These are phyloP conservation scores for Paramuricea clavata DNA, from an alignment of 92 coral and sea anemone species.

Conservation along the genomic window DNA sequence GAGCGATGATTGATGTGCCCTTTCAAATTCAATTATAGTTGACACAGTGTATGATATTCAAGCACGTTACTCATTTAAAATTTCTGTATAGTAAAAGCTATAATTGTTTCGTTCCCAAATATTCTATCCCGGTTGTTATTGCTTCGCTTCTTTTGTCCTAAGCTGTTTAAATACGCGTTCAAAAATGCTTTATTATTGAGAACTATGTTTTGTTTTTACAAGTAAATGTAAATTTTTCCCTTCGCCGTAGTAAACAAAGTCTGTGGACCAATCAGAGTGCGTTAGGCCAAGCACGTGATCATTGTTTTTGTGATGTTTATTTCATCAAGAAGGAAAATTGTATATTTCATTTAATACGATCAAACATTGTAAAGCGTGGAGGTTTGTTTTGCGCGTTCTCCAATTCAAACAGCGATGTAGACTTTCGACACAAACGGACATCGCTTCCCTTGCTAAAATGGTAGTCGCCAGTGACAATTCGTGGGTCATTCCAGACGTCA, in stretches of 20 bases:
- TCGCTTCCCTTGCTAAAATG: slow-evolving; percentile 10
- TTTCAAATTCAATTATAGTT: slow-evolving; percentile 4
- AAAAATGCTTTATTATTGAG: slow-evolving; percentile 5
- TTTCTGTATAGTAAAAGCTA: neutral
- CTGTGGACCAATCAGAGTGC: slow-evolving; percentile 54
- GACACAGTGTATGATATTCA: neutral
- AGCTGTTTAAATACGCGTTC: neutral
- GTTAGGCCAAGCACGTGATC: neutral
- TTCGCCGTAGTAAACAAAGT: slow-evolving; percentile 30
- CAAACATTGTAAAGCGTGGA: neutral
- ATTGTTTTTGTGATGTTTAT: slow-evolving; percentile 46
- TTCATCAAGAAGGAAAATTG: slow-evolving; percentile 27
- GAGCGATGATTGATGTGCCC: neutral
- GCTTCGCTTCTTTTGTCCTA: neutral
- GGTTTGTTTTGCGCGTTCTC: slow-evolving; percentile 12
- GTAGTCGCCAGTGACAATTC: slow-evolving; percentile 55
- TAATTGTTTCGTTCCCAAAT: neutral
- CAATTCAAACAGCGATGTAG: slow-evolving; percentile 31
- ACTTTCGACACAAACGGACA: neutral
- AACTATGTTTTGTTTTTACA: slow-evolving; percentile 7
- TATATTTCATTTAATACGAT: slow-evolving; percentile 12
- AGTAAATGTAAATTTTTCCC: neutral
- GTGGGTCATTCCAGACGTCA: slow-evolving; percentile 45
- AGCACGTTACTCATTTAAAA: neutral
- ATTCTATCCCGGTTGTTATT: neutral